phyloP scores from a whole-genome alignment of 2,113 vertebrate genomes.

The Lagopus muta region DNA sequence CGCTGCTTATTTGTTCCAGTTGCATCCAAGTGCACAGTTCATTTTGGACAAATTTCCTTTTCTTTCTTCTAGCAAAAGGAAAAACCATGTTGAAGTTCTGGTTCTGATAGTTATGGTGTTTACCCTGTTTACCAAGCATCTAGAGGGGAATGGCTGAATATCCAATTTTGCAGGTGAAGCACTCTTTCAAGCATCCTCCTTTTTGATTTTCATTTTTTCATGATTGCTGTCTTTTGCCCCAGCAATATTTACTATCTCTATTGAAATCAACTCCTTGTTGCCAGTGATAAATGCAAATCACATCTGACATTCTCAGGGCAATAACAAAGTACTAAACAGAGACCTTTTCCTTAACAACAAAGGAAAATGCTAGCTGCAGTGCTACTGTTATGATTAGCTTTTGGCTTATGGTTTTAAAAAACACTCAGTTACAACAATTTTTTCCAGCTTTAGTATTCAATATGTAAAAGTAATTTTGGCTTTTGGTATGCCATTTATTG shows the following conservation, averaged over 20 bases:
- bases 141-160: not conserved
- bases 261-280: not conserved
- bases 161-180: not conserved
- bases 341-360: not conserved
- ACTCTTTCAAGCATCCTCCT: not conserved
- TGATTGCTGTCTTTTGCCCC: not conserved
- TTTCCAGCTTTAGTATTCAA: not conserved
- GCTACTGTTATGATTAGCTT: not conserved
- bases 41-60: not conserved
- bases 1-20: not conserved
- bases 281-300: not conserved
- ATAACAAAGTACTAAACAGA: not conserved
- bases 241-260: not conserved
- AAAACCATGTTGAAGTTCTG: not conserved
- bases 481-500: not conserved
- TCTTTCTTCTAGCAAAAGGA: not conserved
- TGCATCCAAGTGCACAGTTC: not conserved
- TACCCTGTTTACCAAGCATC: not conserved
- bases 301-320: not conserved
- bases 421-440: not conserved
- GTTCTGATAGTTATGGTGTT: not conserved
- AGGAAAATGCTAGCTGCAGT: not conserved
- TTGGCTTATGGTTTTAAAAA: not conserved
- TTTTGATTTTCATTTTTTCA: not conserved
- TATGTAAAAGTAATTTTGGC: not conserved